phyloP scores from a whole-genome alignment of 2,888 invertebrate genomes.

The Chalcis sispes region DNA sequence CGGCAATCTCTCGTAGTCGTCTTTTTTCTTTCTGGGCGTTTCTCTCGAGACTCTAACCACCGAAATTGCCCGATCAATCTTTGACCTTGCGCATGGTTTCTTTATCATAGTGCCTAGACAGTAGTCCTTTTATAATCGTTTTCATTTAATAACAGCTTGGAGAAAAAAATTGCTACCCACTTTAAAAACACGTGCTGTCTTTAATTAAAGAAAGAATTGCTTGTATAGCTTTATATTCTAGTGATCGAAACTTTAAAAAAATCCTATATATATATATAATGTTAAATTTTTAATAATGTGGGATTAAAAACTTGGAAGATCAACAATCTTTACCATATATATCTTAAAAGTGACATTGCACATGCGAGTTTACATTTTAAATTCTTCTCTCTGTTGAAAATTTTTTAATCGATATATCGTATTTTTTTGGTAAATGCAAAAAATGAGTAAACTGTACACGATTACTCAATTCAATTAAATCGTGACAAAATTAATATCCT shows the following conservation, averaged over 20 bases:
- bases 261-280: slow-evolving; percentile 15
- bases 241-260: slow-evolving; percentile 19
- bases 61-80: slow-evolving; percentile 38
- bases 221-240: slow-evolving; percentile 41
- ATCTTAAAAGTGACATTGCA: not conserved
- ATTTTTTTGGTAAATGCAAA: too few species aligned
- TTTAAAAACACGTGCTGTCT: slow-evolving; percentile 28
- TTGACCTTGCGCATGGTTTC: slow-evolving; percentile 45
- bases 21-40: slow-evolving; percentile 17
- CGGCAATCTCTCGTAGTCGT: not conserved
- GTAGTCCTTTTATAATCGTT: slow-evolving; percentile 53
- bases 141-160: slow-evolving; percentile 41
- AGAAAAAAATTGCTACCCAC: slow-evolving; percentile 26
- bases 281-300: slow-evolving; percentile 9
- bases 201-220: slow-evolving; percentile 48
- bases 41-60: slow-evolving; percentile 6
- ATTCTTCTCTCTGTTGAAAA: not conserved
- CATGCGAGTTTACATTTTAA: not conserved
- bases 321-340: not conserved
- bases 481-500: too few species aligned
- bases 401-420: too few species aligned
- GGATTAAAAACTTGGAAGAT: slow-evolving; percentile 2
- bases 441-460: too few species aligned
- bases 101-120: slow-evolving; percentile 48
- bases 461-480: too few species aligned